Percentiles rank a stretch among this genome's conserved stretches.
phyloP scores from a whole-genome alignment of 2,888 invertebrate genomes.

The Melanostoma mellinum region DNA sequence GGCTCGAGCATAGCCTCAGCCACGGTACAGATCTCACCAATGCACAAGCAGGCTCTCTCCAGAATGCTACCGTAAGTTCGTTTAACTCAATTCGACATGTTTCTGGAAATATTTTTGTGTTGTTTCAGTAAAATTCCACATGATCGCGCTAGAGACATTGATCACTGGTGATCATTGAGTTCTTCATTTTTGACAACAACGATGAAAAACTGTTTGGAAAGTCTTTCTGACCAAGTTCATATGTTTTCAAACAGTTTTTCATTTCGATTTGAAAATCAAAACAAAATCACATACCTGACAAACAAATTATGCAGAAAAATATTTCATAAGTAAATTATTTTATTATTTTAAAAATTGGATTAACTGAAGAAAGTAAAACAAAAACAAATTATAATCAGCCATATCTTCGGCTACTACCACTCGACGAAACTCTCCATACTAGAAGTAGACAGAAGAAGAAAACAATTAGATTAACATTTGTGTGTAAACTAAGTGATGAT shows the following conservation, averaged over 20 bases:
- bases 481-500: conserved; percentile 69
- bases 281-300: conserved; percentile 68
- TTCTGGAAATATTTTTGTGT: not conserved
- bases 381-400: conserved; percentile 12
- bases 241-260: conserved; percentile 70
- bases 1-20: conserved; percentile 85
- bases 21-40: conserved; percentile 81
- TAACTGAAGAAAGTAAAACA: conserved; percentile 9
- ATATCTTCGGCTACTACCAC: conserved; percentile 14
- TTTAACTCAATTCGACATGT: too few species aligned
- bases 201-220: conserved; percentile 63
- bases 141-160: conserved; percentile 80
- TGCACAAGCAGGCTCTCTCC: conserved; percentile 81
- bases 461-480: conserved; percentile 27
- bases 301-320: conserved; percentile 49
- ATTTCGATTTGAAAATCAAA: conserved; percentile 27
- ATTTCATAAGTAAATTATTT: conserved; percentile 67
- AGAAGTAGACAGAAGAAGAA: conserved; percentile 13
- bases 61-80: conserved; percentile 81
- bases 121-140: conserved; percentile 80
- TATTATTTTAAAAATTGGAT: conserved; percentile 59
- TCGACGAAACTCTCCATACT: conserved; percentile 60
- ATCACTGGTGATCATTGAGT: conserved; percentile 79
- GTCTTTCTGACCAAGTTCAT: conserved; percentile 32
- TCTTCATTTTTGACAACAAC: conserved; percentile 47